A percentile compares a stretch with the other conserved stretches of the same genome.
phyloP scores from a whole-genome alignment of 1,140 invertebrate species.

The Theocolax elegans region DNA sequence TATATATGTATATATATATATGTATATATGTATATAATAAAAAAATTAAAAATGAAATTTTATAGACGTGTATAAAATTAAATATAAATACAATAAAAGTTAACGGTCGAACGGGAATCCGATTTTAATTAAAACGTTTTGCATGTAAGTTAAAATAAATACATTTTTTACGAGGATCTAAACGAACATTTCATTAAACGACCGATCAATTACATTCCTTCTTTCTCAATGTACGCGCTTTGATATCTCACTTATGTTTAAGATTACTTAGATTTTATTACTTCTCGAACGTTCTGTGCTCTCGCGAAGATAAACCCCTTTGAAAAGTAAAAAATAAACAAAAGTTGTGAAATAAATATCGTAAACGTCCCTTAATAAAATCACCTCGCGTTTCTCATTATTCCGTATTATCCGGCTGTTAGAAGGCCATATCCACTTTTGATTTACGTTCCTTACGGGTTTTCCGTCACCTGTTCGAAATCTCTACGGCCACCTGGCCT shows the following conservation, averaged over 20 bases:
- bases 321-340: background rate
- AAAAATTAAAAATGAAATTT: no score
- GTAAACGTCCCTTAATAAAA: conserved; percentile 15
- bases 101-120: no score
- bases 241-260: background rate
- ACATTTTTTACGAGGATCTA: background rate
- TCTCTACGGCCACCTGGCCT: background rate
- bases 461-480: conserved; percentile 40
- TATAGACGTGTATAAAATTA: no score
- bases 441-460: conserved; percentile 22
- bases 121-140: conserved; percentile 3
- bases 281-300: background rate
- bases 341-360: background rate
- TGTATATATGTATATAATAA: no score
- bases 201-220: conserved; percentile 16
- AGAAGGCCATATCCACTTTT: background rate
- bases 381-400: conserved; percentile 19
- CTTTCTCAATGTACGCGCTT: background rate
- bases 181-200: background rate
- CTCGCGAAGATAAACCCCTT: background rate
- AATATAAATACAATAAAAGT: no score
- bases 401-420: conserved; percentile 16
- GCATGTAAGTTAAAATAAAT: background rate
- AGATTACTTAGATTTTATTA: conserved; percentile 18
- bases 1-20: no score